Evolutionary conservation across 1,140 invertebrate genomes (phyloP).

Genomic region (Eriocheir sinensis): DNA sequence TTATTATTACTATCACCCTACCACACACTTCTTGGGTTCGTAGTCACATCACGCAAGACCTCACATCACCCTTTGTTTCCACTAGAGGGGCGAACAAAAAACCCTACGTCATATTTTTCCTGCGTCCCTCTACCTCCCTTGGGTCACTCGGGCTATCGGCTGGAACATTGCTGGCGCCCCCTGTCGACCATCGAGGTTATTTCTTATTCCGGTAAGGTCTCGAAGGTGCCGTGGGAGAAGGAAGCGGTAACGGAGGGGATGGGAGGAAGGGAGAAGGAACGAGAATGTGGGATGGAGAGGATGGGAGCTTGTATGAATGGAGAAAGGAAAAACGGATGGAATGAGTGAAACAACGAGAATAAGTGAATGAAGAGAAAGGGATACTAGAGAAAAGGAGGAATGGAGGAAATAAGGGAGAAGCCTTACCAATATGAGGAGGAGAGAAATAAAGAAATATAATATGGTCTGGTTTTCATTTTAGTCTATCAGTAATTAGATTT

Average conservation of each 20-base stretch:
- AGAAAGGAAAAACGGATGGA: too few relatives aligned
- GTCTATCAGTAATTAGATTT: too few relatives aligned
- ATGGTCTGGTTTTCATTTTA: too few relatives aligned
- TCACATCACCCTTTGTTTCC: background rate
- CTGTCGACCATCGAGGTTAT: background rate
- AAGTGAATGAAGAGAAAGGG: too few relatives aligned
- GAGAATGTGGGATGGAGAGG: background rate
- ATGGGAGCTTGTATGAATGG: too few relatives aligned
- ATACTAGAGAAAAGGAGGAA: too few relatives aligned
- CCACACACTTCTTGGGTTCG: too few relatives aligned
- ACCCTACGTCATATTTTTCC: background rate
- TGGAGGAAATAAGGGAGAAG: too few relatives aligned
- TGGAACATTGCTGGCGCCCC: background rate
- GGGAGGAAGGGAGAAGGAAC: background rate
- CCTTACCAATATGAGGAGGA: too few relatives aligned
- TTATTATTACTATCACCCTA: too few relatives aligned
- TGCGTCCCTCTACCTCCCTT: background rate
- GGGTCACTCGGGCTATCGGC: background rate
- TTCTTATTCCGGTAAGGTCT: background rate
- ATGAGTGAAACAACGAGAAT: too few relatives aligned
- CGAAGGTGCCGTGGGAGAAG: background rate
- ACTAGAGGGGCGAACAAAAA: background rate
- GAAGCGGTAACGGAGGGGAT: background rate
- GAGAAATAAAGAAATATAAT: too few relatives aligned
- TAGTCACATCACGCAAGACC: background rate